Percentiles rank a stretch among this genome's conserved stretches.
Evolutionary conservation across 2,797 vertebrate species (phyloP).

Genomic region (Argyrosomus regius): DNA sequence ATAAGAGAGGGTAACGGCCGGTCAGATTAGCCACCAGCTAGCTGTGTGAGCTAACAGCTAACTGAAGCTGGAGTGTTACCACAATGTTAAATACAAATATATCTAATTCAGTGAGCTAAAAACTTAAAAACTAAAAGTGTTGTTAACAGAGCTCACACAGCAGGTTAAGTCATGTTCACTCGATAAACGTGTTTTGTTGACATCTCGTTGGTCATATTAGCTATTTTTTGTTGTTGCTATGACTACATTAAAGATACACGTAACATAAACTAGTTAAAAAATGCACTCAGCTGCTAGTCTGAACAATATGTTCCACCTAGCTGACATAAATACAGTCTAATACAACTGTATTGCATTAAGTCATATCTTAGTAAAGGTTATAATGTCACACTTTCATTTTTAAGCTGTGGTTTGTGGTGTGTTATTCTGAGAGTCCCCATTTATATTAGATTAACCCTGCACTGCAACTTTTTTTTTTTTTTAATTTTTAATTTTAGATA

Average conservation of each 20-base stretch:
- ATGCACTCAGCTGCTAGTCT: neutral
- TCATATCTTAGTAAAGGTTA: neutral
- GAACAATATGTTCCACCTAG: too few species aligned
- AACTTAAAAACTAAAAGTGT: too few species aligned
- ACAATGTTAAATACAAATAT: neutral
- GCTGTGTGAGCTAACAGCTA: constrained; percentile 40
- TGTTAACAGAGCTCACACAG: neutral
- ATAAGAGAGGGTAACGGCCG: neutral
- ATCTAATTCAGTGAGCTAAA: neutral
- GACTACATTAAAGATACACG: neutral
- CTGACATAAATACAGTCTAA: neutral
- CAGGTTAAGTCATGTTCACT: rapidly evolving
- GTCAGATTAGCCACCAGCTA: constrained; percentile 45
- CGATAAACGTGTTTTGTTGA: neutral
- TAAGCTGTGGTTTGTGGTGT: neutral
- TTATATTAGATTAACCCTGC: neutral
- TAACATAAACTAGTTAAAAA: neutral
- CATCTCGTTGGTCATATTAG: neutral
- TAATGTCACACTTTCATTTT: neutral
- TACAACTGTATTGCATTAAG: neutral
- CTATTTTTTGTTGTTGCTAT: neutral
- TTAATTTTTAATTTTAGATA: too few species aligned
- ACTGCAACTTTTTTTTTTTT: too few species aligned
- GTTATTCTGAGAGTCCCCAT: neutral
- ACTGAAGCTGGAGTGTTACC: rapidly evolving